phyloP scores from a whole-genome alignment of 1,140 invertebrate species.

The Neotoxoptera formosana region DNA sequence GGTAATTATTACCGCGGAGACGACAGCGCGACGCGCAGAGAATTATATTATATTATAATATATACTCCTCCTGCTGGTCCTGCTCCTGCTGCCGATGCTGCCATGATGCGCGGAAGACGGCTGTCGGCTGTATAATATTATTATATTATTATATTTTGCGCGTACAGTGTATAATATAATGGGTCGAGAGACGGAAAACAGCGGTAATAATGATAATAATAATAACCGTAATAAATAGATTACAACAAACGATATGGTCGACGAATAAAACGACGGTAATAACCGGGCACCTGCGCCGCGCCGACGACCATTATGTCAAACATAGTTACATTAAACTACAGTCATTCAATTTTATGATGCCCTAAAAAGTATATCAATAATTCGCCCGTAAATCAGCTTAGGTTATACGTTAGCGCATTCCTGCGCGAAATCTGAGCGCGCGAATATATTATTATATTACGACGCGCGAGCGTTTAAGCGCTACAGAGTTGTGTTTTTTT shows the following conservation, averaged over 20 bases:
- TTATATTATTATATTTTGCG: too few relatives aligned
- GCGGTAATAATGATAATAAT: neutral
- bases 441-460: neutral
- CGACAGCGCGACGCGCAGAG: neutral
- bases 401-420: neutral
- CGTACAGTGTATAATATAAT: neutral
- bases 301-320: slow-evolving; percentile 23
- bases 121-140: neutral
- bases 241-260: slow-evolving; percentile 12
- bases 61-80: neutral
- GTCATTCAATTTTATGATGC: slow-evolving; percentile 29
- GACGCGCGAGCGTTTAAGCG: neutral
- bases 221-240: slow-evolving; percentile 24
- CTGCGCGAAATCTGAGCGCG: neutral
- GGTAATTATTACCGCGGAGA: slow-evolving; percentile 10
- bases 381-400: neutral
- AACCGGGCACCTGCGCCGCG: neutral
- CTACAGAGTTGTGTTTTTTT: neutral
- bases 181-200: neutral
- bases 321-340: neutral
- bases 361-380: slow-evolving; percentile 18
- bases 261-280: slow-evolving; percentile 8
- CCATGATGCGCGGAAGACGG: neutral
- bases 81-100: too few relatives aligned
- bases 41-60: neutral